Conservation (phyloP, 1,140 invertebrate genomes). For the Vollenhovia emeryi region DNA sequence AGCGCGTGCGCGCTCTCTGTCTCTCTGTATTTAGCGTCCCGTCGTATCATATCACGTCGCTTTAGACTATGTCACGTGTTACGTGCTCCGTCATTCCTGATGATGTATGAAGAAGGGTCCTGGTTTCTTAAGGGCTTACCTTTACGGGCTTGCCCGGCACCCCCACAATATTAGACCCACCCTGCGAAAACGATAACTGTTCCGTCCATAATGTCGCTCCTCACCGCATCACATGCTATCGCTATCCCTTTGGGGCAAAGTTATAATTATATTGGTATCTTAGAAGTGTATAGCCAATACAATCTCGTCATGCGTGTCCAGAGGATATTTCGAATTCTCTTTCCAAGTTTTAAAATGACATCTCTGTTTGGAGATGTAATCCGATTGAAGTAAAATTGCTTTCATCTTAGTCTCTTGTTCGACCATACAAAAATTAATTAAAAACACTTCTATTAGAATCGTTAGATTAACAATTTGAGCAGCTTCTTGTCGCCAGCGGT, state of each 20-base stretch:
- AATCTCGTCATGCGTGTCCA: not conserved
- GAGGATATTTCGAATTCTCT: not conserved
- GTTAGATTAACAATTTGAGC: too few relatives aligned
- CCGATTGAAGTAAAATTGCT: not conserved
- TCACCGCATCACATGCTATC: not conserved
- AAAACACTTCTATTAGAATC: not conserved
- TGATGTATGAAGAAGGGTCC: constrained; percentile 65
- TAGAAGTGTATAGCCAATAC: not conserved
- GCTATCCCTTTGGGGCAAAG: constrained; percentile 9
- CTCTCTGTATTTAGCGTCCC: constrained; percentile 46
- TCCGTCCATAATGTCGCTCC: not conserved
- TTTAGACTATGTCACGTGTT: constrained; percentile 45
- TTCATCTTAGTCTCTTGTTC: not conserved
- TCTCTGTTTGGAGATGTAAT: not conserved
- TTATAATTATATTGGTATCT: constrained; percentile 35
- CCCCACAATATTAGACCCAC: constrained; percentile 1
- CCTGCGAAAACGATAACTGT: constrained; percentile 28
- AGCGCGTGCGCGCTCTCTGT: not conserved
- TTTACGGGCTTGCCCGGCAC: not conserved
- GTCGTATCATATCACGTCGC: constrained; percentile 42
- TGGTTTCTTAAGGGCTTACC: constrained; percentile 65
- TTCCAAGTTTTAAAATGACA: not conserved
- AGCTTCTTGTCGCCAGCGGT: too few relatives aligned
- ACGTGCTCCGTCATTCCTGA: constrained; percentile 62
- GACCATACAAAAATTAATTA: not conserved